phyloP scores from a whole-genome alignment of 2,113 vertebrate genomes.

The Brienomyrus longianalis region DNA sequence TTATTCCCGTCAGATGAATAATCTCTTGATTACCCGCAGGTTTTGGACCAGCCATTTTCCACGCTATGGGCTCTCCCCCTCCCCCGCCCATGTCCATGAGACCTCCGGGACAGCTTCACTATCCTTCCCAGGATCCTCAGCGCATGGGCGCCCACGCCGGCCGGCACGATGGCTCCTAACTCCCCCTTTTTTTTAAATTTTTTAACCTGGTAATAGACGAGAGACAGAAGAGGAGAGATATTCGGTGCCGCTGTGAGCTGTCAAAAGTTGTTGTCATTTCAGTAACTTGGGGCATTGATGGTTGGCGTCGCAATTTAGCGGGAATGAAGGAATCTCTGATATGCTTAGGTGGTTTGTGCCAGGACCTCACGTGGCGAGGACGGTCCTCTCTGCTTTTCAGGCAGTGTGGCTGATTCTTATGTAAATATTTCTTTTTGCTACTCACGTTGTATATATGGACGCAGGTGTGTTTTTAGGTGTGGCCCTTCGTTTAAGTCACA shows the following conservation, averaged over 20 bases:
- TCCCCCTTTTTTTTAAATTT: neutral
- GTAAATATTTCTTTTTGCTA: neutral
- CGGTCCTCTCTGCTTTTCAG: neutral
- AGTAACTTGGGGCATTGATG: neutral
- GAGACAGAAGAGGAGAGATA: neutral
- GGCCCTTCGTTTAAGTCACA: neutral
- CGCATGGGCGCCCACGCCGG: conserved; percentile 87
- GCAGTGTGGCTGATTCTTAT: neutral
- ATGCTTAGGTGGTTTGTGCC: neutral
- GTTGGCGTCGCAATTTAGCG: neutral
- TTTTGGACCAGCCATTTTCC: conserved; percentile 76
- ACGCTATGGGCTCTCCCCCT: conserved; percentile 71
- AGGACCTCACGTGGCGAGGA: neutral
- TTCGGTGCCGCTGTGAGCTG: neutral
- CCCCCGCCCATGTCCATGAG: conserved; percentile 82
- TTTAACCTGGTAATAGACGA: neutral
- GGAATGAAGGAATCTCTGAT: neutral
- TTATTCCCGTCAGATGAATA: neutral
- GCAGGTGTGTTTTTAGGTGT: neutral
- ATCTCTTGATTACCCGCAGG: conserved; percentile 54
- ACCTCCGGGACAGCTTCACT: conserved; percentile 89
- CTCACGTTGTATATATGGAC: neutral
- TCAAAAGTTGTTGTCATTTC: neutral
- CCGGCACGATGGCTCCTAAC: conserved; percentile 66
- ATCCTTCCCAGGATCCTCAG: conserved; percentile 92